phyloP scores from a whole-genome alignment of 2,888 invertebrate genomes.

The Falcaria lacertinaria region DNA sequence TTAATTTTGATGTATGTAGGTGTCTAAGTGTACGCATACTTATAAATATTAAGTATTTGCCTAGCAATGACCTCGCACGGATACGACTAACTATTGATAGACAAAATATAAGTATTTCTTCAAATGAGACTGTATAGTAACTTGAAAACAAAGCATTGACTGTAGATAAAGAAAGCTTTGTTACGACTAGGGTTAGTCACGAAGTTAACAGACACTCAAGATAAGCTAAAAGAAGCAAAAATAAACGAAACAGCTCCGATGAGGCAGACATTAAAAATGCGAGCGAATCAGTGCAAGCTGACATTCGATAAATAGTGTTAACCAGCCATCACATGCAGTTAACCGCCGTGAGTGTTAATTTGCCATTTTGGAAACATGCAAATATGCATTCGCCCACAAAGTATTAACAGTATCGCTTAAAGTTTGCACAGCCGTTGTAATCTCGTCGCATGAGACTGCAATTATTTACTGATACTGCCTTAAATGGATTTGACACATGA shows the following conservation, averaged over 20 bases:
- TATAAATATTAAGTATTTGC: conserved; percentile 15
- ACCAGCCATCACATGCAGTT: conserved; percentile 48
- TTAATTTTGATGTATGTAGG: conserved; percentile 37
- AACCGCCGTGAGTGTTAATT: conserved; percentile 61
- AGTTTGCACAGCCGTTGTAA: conserved; percentile 63
- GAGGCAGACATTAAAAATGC: neutral
- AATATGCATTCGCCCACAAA: conserved; percentile 66
- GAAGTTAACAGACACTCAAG: conserved; percentile 33
- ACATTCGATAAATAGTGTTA: conserved; percentile 40
- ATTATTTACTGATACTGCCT: conserved; percentile 40
- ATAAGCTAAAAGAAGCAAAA: conserved; percentile 42
- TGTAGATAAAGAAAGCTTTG: conserved; percentile 41
- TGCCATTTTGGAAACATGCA: conserved; percentile 50
- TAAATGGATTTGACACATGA: conserved; percentile 19
- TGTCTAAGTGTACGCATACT: conserved; percentile 15
- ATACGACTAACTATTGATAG: conserved; percentile 7
- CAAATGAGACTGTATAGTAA: neutral
- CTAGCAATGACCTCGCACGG: conserved; percentile 40
- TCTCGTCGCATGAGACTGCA: conserved; percentile 43
- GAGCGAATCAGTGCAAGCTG: conserved; percentile 12
- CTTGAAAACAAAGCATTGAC: conserved; percentile 3
- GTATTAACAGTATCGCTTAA: conserved; percentile 34
- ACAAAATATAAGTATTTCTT: neutral
- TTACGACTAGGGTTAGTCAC: conserved; percentile 25
- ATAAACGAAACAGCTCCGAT: conserved; percentile 17